Conservation (phyloP, 2,888 invertebrate species). For the Pomacea canaliculata region DNA sequence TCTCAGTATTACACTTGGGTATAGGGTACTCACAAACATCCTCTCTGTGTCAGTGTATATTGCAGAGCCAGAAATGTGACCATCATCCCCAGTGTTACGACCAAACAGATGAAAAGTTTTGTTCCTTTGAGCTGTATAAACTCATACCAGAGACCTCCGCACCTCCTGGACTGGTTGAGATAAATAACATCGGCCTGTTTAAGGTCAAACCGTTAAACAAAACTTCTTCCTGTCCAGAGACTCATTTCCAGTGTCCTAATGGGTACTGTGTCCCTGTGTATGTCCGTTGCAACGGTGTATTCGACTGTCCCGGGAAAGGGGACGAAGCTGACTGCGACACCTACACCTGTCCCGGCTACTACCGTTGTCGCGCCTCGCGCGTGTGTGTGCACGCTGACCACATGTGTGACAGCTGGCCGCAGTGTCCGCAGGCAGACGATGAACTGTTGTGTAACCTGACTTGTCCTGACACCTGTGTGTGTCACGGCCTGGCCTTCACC, state of each 20-base stretch:
- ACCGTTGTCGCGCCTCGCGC: constrained; percentile 16
- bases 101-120: no score
- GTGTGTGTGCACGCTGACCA: constrained; percentile 32
- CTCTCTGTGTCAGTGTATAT: no score
- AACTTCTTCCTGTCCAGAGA: constrained; percentile 11
- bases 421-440: constrained; percentile 41
- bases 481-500: constrained; percentile 23
- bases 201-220: no score
- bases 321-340: constrained; percentile 22
- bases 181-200: no score
- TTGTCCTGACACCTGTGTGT: constrained; percentile 28
- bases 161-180: no score
- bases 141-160: no score
- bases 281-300: constrained; percentile 28
- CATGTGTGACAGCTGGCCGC: constrained; percentile 38
- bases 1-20: no score
- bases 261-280: constrained; percentile 31
- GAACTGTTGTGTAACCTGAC: constrained; percentile 28
- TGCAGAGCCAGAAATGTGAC: no score
- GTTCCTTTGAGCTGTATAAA: no score
- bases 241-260: constrained; percentile 20
- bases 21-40: no score
- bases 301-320: constrained; percentile 27
- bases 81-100: no score
- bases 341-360: constrained; percentile 21